A percentile compares a stretch with the other conserved stretches of the same genome.
phyloP scores from a whole-genome alignment of 2,113 vertebrate genomes.

The Xenopus borealis region DNA sequence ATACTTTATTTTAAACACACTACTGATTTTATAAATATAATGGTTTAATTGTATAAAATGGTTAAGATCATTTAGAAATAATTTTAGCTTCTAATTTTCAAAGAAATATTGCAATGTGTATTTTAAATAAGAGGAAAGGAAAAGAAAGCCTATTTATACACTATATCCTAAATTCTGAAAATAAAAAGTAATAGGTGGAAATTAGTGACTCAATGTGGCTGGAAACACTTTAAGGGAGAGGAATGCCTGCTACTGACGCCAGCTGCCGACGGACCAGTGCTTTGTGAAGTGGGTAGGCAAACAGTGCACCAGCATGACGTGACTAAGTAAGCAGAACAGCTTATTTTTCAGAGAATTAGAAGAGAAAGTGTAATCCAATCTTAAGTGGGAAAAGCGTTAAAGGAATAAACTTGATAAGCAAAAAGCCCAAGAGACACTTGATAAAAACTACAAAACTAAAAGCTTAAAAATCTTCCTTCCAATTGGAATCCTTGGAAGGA shows the following conservation, averaged over 20 bases:
- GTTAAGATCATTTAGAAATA: no score
- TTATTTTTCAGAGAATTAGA: slow-evolving; percentile 24
- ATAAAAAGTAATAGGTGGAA: background rate
- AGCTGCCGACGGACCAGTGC: slow-evolving; percentile 19
- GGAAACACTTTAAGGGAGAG: slow-evolving; percentile 13
- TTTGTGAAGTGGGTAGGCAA: slow-evolving; percentile 28
- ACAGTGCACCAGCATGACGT: slow-evolving; percentile 22
- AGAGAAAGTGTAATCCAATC: slow-evolving; percentile 30
- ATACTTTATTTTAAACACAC: no score
- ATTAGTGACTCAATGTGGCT: slow-evolving; percentile 7
- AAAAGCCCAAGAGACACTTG: slow-evolving; percentile 27
- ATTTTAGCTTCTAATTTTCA: no score
- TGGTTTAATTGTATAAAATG: no score
- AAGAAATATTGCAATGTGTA: no score
- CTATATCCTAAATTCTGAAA: no score
- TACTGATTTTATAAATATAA: no score
- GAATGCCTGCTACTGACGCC: slow-evolving; percentile 26
- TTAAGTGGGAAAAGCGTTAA: slow-evolving; percentile 19
- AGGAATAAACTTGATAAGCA: slow-evolving; percentile 17
- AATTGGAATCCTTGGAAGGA: background rate
- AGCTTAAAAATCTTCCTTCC: slow-evolving; percentile 17
- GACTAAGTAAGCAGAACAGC: slow-evolving; percentile 25
- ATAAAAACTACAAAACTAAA: slow-evolving; percentile 19
- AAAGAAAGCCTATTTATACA: no score
- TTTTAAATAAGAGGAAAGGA: no score